These are phyloP conservation scores for Calyptomena viridis DNA, from an alignment of 2,113 vertebrate species.

Conservation along the genomic window DNA sequence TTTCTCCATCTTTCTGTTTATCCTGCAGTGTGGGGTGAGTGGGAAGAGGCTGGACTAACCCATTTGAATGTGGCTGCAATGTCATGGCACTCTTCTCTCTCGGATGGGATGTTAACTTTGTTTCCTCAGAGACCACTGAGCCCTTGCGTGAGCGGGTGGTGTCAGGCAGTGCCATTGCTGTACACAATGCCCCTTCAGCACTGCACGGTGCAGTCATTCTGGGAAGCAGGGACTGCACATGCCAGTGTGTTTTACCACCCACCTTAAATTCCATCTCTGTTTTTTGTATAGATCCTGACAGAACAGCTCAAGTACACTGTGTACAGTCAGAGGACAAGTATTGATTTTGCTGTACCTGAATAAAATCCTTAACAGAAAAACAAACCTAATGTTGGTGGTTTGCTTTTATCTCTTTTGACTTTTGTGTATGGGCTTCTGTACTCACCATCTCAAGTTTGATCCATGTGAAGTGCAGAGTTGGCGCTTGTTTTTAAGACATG, in stretches of 20 bases:
- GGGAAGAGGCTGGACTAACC: not conserved
- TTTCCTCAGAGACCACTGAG: not conserved
- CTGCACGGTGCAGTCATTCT: accelerated
- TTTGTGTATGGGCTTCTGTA: not conserved
- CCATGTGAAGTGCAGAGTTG: not conserved
- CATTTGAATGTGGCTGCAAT: accelerated
- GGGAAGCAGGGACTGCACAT: accelerated
- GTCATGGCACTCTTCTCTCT: not conserved
- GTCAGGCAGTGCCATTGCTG: not conserved
- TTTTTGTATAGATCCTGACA: constrained; percentile 28
- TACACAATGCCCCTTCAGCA: accelerated
- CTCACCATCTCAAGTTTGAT: not conserved
- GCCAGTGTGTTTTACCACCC: not conserved
- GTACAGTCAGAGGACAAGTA: constrained; percentile 47
- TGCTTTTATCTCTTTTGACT: not conserved
- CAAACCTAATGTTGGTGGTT: not conserved
- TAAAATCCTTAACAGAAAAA: constrained; percentile 44
- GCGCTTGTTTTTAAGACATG: not conserved
- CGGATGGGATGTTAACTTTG: accelerated
- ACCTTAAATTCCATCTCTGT: constrained; percentile 8
- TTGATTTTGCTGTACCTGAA: constrained; percentile 52
- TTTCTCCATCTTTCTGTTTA: not conserved
- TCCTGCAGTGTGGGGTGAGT: not conserved
- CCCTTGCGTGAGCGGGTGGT: accelerated
- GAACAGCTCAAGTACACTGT: constrained; percentile 16